Evolutionary conservation across 2,888 invertebrate genomes (phyloP).

Genomic region (Mantis religiosa): DNA sequence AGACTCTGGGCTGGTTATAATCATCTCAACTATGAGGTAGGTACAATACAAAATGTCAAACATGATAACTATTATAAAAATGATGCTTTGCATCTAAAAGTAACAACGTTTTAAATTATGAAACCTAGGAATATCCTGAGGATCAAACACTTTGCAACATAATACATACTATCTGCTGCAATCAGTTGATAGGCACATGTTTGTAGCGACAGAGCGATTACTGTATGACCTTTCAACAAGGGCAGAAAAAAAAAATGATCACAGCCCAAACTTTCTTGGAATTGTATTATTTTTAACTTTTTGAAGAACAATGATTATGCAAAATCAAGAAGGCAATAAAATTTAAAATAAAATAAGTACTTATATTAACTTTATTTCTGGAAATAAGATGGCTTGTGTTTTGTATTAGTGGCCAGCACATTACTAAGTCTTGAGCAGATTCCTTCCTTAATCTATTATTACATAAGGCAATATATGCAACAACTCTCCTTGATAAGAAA

Average conservation of each 20-base stretch:
- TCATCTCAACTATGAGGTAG: background rate
- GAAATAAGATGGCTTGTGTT: too few relatives aligned
- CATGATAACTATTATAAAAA: background rate
- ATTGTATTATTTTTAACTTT: background rate
- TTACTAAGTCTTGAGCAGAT: too few relatives aligned
- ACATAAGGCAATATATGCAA: conserved; percentile 95
- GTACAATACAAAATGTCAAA: background rate
- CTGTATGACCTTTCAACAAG: background rate
- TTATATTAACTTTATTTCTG: too few relatives aligned
- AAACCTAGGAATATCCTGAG: background rate
- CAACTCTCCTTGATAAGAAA: conserved; percentile 70
- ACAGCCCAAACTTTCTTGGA: background rate
- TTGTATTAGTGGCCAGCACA: too few relatives aligned
- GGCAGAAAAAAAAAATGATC: background rate
- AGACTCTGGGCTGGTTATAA: too few relatives aligned
- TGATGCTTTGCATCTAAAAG: background rate
- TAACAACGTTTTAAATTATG: background rate
- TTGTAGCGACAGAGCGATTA: background rate
- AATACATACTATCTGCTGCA: background rate
- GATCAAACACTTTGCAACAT: background rate
- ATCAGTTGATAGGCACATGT: background rate
- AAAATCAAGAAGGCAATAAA: background rate
- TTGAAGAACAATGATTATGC: background rate
- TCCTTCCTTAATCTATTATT: conserved; percentile 73
- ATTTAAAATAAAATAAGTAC: too few relatives aligned